Evolutionary conservation across 30 jellyfish, hydroid and myxozoan genomes (phyloP).

Genomic region (Phacellophora camtschatica): DNA sequence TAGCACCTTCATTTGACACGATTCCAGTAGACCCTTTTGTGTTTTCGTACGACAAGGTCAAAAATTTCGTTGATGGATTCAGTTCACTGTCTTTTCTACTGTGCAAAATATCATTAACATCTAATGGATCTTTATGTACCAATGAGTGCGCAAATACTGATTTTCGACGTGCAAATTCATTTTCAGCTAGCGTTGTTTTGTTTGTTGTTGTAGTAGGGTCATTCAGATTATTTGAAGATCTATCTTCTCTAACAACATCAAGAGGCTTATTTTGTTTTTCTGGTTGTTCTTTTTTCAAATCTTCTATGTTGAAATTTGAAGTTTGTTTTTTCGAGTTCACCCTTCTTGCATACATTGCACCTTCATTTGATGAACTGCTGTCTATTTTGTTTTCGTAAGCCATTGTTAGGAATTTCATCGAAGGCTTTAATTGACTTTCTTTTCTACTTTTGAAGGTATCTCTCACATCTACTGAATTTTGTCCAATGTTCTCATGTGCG

Average conservation of each 20-base stretch:
- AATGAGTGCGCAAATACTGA: neutral
- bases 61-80: constrained; percentile 33
- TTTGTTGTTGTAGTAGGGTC: too few species aligned
- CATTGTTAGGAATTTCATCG: neutral
- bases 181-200: too few species aligned
- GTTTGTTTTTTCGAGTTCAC: neutral
- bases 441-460: neutral
- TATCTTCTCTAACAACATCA: too few species aligned
- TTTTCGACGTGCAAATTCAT: neutral
- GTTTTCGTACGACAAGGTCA: constrained; percentile 10
- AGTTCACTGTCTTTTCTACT: constrained; percentile 35
- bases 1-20: neutral
- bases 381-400: neutral
- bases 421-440: neutral
- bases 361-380: neutral
- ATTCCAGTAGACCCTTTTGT: neutral
- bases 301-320: too few species aligned
- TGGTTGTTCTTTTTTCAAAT: too few species aligned
- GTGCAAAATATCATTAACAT: constrained; percentile 4
- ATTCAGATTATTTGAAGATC: too few species aligned
- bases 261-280: too few species aligned
- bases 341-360: neutral
- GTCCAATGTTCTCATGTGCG: neutral
- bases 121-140: neutral
- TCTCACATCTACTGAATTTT: neutral